Percentiles rank a stretch among this genome's conserved stretches.
phyloP scores from a whole-genome alignment of 2,888 invertebrate genomes.

The Drosophila kuntzei region DNA sequence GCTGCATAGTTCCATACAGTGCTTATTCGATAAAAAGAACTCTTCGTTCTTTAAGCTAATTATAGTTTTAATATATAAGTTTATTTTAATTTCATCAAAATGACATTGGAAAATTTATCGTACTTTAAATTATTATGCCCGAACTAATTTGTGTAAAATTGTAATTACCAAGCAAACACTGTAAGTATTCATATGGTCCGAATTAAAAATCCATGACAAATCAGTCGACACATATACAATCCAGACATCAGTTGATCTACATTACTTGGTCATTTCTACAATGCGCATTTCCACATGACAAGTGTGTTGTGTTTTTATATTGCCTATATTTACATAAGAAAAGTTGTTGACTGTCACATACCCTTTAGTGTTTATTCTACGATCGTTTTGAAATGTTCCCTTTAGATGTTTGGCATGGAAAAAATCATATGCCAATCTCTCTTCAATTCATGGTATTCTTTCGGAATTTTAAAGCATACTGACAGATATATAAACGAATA shows the following conservation, averaged over 20 bases:
- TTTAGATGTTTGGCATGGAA: too few species aligned
- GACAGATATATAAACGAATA: not conserved
- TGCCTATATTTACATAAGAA: not conserved
- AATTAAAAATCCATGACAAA: not conserved
- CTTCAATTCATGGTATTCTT: not conserved
- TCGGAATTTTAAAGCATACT: not conserved
- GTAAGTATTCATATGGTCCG: not conserved
- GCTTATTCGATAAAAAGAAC: not conserved
- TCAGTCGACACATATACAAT: not conserved
- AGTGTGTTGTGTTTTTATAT: not conserved
- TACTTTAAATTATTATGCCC: too few species aligned
- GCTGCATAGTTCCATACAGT: not conserved
- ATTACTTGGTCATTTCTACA: slow-evolving; percentile 22
- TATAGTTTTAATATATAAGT: not conserved
- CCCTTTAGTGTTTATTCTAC: not conserved
- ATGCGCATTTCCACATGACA: slow-evolving; percentile 22
- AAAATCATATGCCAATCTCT: not conserved
- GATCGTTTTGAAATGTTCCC: not conserved
- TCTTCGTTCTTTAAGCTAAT: not conserved
- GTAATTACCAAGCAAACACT: not conserved
- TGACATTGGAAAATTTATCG: too few species aligned
- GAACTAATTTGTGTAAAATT: not conserved
- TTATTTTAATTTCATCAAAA: not conserved
- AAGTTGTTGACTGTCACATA: not conserved
- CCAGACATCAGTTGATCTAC: slow-evolving; percentile 1